Conservation (phyloP, 1,140 invertebrate genomes). For the Drosophila funebris region DNA sequence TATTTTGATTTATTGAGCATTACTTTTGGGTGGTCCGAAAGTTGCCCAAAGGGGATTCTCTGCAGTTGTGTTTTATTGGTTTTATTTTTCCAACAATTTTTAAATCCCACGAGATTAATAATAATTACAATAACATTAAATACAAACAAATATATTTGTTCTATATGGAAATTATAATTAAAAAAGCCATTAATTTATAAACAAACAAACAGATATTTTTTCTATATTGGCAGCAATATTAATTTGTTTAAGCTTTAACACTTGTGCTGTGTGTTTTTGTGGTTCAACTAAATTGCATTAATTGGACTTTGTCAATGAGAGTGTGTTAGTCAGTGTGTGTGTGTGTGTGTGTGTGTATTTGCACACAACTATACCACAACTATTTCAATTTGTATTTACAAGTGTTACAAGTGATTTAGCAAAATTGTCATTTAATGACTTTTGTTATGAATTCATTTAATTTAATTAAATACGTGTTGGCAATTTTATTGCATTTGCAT, state of each 20-base stretch:
- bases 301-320: not conserved
- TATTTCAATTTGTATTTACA: conserved; percentile 15
- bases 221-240: conserved; percentile 1
- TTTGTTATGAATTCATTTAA: conserved; percentile 23
- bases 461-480: not conserved
- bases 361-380: conserved; percentile 7
- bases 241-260: conserved; percentile 14
- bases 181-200: conserved; percentile 39
- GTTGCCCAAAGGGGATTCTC: not conserved
- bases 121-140: conserved; percentile 9
- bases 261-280: conserved; percentile 15
- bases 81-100: conserved; percentile 14
- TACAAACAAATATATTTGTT: conserved; percentile 17
- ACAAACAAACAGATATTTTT: conserved; percentile 22
- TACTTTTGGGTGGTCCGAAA: conserved; percentile 32
- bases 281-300: conserved; percentile 13
- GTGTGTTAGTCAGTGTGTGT: not conserved
- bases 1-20: conserved; percentile 60
- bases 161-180: conserved; percentile 25
- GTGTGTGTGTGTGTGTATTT: too few species aligned
- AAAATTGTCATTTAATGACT: not conserved
- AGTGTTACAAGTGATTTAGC: conserved; percentile 9
- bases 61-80: conserved; percentile 4
- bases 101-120: conserved; percentile 3
- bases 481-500: too few species aligned